Evolutionary conservation across 92 coral and sea anemone genomes (phyloP).

Genomic region (Desmophyllum pertusum): DNA sequence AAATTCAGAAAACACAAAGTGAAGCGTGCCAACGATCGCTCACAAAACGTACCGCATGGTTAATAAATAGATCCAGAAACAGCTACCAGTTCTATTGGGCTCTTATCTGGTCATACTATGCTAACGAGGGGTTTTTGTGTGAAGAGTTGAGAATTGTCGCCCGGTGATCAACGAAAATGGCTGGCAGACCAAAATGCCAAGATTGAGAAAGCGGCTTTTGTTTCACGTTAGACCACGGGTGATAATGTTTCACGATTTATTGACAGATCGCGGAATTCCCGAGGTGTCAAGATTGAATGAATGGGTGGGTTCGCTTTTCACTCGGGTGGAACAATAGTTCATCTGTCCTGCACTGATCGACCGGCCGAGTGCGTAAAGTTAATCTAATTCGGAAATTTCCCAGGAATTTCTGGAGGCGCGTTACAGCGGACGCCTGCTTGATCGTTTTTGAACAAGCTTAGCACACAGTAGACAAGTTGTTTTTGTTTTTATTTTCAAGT

Average conservation of each 20-base stretch:
- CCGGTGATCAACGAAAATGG: conserved; percentile 63
- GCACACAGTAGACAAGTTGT: not conserved
- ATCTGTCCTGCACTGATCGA: conserved; percentile 22
- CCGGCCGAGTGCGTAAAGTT: not conserved
- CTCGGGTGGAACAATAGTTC: conserved; percentile 22
- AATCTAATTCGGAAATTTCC: conserved; percentile 42
- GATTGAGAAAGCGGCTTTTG: conserved; percentile 79
- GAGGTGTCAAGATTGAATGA: conserved; percentile 27
- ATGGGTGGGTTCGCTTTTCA: conserved; percentile 21
- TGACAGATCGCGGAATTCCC: conserved; percentile 67
- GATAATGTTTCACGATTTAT: conserved; percentile 67
- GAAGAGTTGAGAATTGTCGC: conserved; percentile 42
- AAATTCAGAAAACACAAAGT: conserved; percentile 19
- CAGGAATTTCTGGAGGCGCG: conserved; percentile 1
- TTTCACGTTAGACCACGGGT: conserved; percentile 56
- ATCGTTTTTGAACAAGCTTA: not conserved
- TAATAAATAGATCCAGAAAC: conserved; percentile 23
- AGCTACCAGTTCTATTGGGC: conserved; percentile 14
- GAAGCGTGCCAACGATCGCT: not conserved
- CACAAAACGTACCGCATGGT: conserved; percentile 31
- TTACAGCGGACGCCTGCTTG: too few relatives aligned
- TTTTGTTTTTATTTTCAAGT: not conserved
- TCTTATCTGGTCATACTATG: conserved; percentile 41
- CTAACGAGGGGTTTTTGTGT: conserved; percentile 11
- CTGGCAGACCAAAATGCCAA: conserved; percentile 63